phyloP scores from a whole-genome alignment of 2,888 invertebrate genomes.

The Drosophila crucigera region DNA sequence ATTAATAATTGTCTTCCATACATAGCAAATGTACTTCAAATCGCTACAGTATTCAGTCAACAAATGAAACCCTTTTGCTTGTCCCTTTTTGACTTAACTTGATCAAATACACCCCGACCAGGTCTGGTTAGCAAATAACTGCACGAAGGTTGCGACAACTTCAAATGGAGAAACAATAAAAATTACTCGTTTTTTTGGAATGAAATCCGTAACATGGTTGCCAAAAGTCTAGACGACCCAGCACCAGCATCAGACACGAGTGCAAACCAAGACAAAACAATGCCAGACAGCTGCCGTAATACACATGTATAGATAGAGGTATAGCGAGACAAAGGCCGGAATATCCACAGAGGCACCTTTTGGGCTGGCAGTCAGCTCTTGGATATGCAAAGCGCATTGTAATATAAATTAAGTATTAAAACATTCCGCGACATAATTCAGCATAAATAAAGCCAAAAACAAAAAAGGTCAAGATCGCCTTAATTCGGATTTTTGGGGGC shows the following conservation, averaged over 20 bases:
- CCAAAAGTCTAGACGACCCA: constrained; percentile 70
- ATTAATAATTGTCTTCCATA: not conserved
- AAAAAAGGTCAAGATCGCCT: constrained; percentile 49
- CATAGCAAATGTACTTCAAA: not conserved
- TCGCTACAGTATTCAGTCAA: not conserved
- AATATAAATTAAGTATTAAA: constrained; percentile 31
- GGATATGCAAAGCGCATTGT: constrained; percentile 55
- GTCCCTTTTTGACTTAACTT: not conserved
- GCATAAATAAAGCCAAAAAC: constrained; percentile 47
- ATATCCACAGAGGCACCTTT: constrained; percentile 42
- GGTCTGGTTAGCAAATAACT: constrained; percentile 49
- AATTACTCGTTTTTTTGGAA: constrained; percentile 39
- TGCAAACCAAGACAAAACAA: constrained; percentile 24
- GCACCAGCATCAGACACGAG: constrained; percentile 30
- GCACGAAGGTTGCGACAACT: constrained; percentile 41
- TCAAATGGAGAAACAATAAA: constrained; percentile 65
- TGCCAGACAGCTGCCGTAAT: constrained; percentile 55
- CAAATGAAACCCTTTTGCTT: not conserved
- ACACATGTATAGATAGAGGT: constrained; percentile 26
- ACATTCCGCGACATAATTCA: constrained; percentile 62
- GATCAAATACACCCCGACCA: not conserved
- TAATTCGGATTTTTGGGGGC: constrained; percentile 3
- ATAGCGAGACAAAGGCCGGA: not conserved
- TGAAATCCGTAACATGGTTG: constrained; percentile 67
- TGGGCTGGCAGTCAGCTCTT: constrained; percentile 3